Evolutionary conservation across 2,797 vertebrate species (phyloP).

Genomic region (Phoebastria nigripes): DNA sequence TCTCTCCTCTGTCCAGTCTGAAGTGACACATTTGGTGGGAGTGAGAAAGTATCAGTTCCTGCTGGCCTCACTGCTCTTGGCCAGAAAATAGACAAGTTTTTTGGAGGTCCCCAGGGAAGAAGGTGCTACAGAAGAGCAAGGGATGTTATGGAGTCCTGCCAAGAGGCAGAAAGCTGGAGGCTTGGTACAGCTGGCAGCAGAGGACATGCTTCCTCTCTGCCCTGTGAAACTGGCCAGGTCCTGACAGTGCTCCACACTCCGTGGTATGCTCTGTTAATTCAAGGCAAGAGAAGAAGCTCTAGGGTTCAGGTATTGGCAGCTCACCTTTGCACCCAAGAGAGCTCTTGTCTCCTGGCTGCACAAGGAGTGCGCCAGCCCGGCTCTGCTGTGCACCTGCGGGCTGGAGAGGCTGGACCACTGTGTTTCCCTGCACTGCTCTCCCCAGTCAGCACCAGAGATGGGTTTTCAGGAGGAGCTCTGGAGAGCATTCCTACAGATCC

Average conservation of each 20-base stretch:
- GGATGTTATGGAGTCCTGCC: background rate
- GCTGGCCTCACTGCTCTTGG: background rate
- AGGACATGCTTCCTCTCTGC: background rate
- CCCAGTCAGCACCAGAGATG: background rate
- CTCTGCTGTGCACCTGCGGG: background rate
- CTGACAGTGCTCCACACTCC: background rate
- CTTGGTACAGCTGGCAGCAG: background rate
- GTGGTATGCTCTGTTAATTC: background rate
- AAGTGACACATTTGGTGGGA: background rate
- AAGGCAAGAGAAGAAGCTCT: background rate
- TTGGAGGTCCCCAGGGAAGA: background rate
- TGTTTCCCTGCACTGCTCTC: background rate
- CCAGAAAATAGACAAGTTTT: background rate
- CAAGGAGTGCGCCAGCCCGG: background rate
- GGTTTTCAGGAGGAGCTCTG: background rate
- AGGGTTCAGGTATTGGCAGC: background rate
- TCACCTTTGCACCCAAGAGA: background rate
- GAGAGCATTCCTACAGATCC: background rate
- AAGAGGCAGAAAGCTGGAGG: background rate
- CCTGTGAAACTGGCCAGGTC: background rate
- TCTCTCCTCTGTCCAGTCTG: background rate
- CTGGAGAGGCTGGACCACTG: background rate
- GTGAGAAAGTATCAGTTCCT: background rate
- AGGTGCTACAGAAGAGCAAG: background rate
- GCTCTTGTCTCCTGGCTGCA: background rate